Base-by-base conservation (phyloP, 2,888 invertebrate genomes). In the Chromoteleia sp. region DNA sequence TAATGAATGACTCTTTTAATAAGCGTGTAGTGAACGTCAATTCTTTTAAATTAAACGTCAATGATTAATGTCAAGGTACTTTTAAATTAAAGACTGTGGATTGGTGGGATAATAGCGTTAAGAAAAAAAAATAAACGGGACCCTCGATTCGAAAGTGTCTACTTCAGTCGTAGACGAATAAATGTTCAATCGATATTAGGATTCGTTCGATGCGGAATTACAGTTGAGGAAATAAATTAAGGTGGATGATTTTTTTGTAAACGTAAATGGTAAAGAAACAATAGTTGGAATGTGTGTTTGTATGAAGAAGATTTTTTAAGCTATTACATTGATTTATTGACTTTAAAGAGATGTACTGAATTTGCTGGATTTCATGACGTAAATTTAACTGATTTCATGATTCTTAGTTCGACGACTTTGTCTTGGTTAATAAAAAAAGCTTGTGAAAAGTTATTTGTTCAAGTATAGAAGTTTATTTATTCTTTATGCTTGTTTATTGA, bases 161-260 rank as follows among this genome's bases (percentile, higher is more conserved):
- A 6, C 25, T 45, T 61, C n/a, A 41, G 30, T 15, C 12, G 17
- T 17, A 19, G 30, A 14, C 17, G 21, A 45, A 1, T 17, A 21
- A 29, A 29, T 41, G 41, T 41, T 56, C 15, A 10, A 33, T 54
- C 10, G 54, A 54, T 54, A 54, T 33, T 33, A 33, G 15, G 52
- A 52, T 1, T 1, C 5, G 29, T 7, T n/a, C 25, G 25, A n/a
- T 19, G 17, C 33, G n/a, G 54, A 36, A 17, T 2, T 12, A 21
- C 3, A 29, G 30, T 33, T 33, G 7, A 30, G 17, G 33, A 48
- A 17, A 52, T 30, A 52, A 52, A 29, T 3, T 8, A 29, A 17
- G 52, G n/a, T 8, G 52, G 52, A 52, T 25, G 2, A 25, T 25
- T 33, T 8, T 33, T 33, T 33, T 25, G 25, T 2, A 25, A 25